Conservation (phyloP, 2,888 invertebrate species). For the Melolontha melolontha region DNA sequence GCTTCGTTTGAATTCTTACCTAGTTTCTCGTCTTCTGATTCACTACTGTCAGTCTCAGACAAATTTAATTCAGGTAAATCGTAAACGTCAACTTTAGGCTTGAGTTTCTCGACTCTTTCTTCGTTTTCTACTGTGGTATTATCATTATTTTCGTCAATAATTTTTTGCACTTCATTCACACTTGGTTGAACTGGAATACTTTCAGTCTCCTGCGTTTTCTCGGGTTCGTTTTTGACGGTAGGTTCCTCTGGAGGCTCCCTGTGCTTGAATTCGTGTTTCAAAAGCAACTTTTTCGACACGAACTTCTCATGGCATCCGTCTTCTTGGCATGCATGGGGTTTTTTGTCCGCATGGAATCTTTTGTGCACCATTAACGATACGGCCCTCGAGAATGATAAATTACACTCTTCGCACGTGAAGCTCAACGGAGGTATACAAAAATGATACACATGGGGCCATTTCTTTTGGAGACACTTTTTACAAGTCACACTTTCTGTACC, state of each 20-base stretch:
- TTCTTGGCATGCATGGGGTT: constrained; percentile 79
- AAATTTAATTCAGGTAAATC: constrained; percentile 85
- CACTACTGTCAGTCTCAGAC: constrained; percentile 86
- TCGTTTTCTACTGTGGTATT: constrained; percentile 60
- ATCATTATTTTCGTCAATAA: constrained; percentile 57
- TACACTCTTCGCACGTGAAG: constrained; percentile 86
- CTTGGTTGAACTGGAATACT: constrained; percentile 46
- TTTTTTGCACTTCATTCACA: constrained; percentile 52
- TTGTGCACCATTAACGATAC: constrained; percentile 87
- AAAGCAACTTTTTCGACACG: constrained; percentile 82
- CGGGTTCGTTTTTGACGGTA: constrained; percentile 42
- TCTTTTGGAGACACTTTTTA: constrained; percentile 87
- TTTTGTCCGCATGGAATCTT: constrained; percentile 76
- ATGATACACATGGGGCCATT: constrained; percentile 93
- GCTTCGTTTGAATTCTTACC: constrained; percentile 11
- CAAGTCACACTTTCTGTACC: constrained; percentile 89
- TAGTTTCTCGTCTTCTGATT: constrained; percentile 67
- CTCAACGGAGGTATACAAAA: constrained; percentile 85
- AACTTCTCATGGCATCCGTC: constrained; percentile 81
- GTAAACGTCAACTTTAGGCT: constrained; percentile 72
- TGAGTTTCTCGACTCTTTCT: constrained; percentile 54
- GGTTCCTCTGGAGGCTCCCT: constrained; percentile 62
- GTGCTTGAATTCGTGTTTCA: constrained; percentile 78
- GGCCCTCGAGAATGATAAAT: constrained; percentile 78
- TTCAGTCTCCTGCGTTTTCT: constrained; percentile 52